Evolutionary conservation across 1,140 invertebrate genomes (phyloP).

Genomic region (Hypothenemus hampei): DNA sequence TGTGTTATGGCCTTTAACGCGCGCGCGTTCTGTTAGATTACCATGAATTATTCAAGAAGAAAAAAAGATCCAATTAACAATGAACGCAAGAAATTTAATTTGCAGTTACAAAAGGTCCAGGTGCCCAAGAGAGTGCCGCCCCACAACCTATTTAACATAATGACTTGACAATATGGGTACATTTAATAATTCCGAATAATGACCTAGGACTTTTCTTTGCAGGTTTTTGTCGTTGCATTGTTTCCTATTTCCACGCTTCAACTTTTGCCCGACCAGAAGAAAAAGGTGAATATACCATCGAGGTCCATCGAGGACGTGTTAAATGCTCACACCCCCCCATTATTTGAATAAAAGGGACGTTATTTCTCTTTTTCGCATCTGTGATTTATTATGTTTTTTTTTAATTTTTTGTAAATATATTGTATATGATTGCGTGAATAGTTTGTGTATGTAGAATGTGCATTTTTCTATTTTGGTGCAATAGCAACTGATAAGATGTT

Average conservation of each 20-base stretch:
- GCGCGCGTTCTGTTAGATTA: background rate
- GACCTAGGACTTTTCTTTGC: conserved; percentile 47
- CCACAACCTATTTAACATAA: background rate
- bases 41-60: background rate
- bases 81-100: conserved; percentile 11
- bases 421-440: too few species aligned
- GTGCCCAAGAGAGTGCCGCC: conserved; percentile 27
- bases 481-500: too few species aligned
- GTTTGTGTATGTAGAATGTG: too few species aligned
- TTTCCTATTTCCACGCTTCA: conserved; percentile 76
- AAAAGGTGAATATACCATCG: too few species aligned
- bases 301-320: too few species aligned
- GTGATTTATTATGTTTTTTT: too few species aligned
- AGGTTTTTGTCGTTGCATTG: conserved; percentile 85
- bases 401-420: too few species aligned
- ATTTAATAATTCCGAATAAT: conserved; percentile 2
- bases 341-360: too few species aligned
- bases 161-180: conserved; percentile 1
- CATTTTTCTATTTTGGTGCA: too few species aligned
- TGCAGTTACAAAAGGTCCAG: conserved; percentile 2
- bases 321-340: too few species aligned
- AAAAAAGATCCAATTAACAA: background rate
- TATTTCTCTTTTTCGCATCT: too few species aligned
- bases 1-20: background rate
- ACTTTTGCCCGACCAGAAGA: conserved; percentile 58